Evolutionary conservation across 1,140 invertebrate genomes (phyloP), one percentile per base, ranked within the genome.

Genomic region (Parasteatoda tepidariorum): DNA sequence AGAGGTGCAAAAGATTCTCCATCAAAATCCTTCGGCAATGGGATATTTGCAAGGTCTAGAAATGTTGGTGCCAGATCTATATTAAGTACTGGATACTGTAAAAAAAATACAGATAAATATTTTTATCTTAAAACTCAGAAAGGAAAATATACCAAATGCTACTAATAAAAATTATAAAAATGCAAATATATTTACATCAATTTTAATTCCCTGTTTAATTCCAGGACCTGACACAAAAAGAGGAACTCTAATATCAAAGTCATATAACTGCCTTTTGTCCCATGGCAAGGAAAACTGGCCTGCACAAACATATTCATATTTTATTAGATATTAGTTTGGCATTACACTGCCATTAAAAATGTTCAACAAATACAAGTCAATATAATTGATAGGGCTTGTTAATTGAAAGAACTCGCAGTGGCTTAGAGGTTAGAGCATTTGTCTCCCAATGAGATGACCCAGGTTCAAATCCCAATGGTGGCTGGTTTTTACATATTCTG

Each of bases 201-300:
- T 48, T 59, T 71, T 68, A 9, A 83, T 59, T 84, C 95, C 95
- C 34, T 93, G 92, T 87, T 94, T 93, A 48, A 99, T 94, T 15
- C 95, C 95, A 1, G 98, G 98, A 0, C 97, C 97, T 84, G 97
- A 91, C 3, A 99, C 93, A 48, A 97, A 92, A 88, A 99, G 97
- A 3, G 98, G 98, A 13, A 99, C 97, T 85, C 96, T 92, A 18
- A 98, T 94, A 89, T 99, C 98, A 89, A 99, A 98, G 88, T 99
- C 98, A 89, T 98, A 99, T 6, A 97, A 97, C 90, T 97, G 84
- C 95, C 97, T 90, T 99, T 99, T 99, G 57, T 97, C 91, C 91
- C 99, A 98, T 84, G 98, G 94, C 57, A 99, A 90, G 0, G 97
- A 97, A 89, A 98, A 99, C 89, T 99, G 97, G 0, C 98, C 98